Base-by-base conservation (phyloP, 1,140 invertebrate genomes). In the Philopotamus ludificatus region DNA sequence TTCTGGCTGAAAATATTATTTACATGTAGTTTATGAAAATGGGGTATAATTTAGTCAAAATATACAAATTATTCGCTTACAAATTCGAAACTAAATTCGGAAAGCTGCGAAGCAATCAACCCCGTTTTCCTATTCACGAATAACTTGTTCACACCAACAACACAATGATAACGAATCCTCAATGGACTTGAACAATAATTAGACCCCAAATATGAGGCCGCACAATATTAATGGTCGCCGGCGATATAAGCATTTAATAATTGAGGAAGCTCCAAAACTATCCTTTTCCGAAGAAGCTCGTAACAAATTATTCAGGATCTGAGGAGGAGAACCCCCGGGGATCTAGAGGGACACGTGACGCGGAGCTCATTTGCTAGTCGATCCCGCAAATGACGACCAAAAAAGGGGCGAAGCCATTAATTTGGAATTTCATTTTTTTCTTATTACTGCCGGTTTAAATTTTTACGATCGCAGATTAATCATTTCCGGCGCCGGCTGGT, bases 181-280 rank as follows among this genome's bases (percentile, higher is more conserved):
- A 34, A 12, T 34, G 28, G 28, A 34, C 12, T 34, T 34, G 4
- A 4, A 12, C 28, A 34, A 34, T 34, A 34, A 34, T 34, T 34
- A 34, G 12, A 34, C 4, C 28, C 28, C 4, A 12, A 34, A 34
- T 34, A 34, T 34, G 28, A 34, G 28, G 28, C 4, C 28, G 23
- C 42, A 57, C 39, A 42, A 16, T n/a, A 55, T 55, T 16, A 34
- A 53, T 10, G 20, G 1, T 20, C 50, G 9, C 34, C 34, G 41
- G 26, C 21, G 53, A 7, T 42, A 57, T 57, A 57, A 57, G 54
- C 54, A 21, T 57, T 57, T 28, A 57, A 57, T 57, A 57, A 57
- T 57, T 57, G 54, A 57, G 23, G 34, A 57, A 39, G 54, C 42
- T 9, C 41, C 54, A 57, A 39, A 57, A 57, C 54, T 57, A 57